A percentile compares a stretch with the other conserved stretches of the same genome.
Evolutionary conservation across 2,888 invertebrate genomes (phyloP).

Genomic region (Ectobius pallidus): DNA sequence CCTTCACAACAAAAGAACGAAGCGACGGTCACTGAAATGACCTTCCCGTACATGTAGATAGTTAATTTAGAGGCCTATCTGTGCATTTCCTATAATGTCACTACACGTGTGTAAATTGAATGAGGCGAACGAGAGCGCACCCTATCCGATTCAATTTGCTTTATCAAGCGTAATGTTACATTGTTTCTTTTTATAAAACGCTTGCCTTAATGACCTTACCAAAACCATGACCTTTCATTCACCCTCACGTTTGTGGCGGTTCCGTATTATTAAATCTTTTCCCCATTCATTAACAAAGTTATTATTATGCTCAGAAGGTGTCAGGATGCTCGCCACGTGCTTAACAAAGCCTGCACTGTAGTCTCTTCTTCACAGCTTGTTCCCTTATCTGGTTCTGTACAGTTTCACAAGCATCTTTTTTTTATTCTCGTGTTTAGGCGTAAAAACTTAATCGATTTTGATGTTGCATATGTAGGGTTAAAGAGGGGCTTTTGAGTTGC

Average conservation of each 20-base stretch:
- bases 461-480: not conserved
- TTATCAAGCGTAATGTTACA: not conserved
- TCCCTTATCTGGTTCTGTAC: no score
- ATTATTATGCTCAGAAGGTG: not conserved
- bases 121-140: no score
- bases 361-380: no score
- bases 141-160: no score
- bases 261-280: not conserved
- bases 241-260: not conserved
- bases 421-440: not conserved
- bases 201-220: not conserved
- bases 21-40: no score
- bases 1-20: no score
- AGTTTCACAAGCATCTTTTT: not conserved
- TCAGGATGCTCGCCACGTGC: not conserved
- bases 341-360: no score
- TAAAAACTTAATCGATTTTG: not conserved
- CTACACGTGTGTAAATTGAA: no score
- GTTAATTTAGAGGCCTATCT: no score
- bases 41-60: no score
- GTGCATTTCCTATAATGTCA: no score
- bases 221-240: slow-evolving; percentile 1
- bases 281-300: slow-evolving; percentile 7
- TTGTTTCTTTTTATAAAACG: not conserved
- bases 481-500: no score